phyloP scores from a whole-genome alignment of 2,113 vertebrate species.

The Symphodus melops region DNA sequence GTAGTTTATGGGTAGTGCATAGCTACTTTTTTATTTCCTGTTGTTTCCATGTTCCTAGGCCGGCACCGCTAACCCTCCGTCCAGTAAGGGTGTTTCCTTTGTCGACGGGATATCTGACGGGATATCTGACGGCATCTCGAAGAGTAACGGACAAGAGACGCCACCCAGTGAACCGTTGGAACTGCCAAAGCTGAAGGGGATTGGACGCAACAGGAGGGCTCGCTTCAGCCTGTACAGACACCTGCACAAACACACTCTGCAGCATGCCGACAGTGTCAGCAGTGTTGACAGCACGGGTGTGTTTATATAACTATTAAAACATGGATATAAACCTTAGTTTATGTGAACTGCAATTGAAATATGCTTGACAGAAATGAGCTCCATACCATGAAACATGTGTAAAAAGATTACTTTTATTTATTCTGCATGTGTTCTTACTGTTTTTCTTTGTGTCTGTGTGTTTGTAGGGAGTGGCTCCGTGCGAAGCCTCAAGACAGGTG shows the following conservation, averaged over 20 bases:
- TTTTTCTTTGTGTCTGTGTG: conserved; percentile 10
- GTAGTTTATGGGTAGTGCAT: too few relatives aligned
- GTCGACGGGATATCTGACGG: conserved; percentile 35
- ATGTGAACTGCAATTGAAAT: conserved; percentile 13
- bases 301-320: too few relatives aligned
- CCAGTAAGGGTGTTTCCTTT: conserved; percentile 38
- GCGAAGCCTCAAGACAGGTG: conserved; percentile 89
- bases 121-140: conserved; percentile 30
- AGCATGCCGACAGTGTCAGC: conserved; percentile 89
- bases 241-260: conserved; percentile 87
- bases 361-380: too few relatives aligned
- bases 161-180: conserved; percentile 72
- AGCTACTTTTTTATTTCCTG: neutral
- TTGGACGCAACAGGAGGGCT: conserved; percentile 85
- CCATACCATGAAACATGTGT: too few relatives aligned
- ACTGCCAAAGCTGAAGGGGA: conserved; percentile 88
- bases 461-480: conserved; percentile 87
- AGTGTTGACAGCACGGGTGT: conserved; percentile 87
- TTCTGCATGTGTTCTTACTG: neutral
- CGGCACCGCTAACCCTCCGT: conserved; percentile 22
- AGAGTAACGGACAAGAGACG: conserved; percentile 59
- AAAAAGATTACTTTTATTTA: too few relatives aligned
- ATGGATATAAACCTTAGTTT: neutral
- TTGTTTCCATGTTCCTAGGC: conserved; percentile 22
- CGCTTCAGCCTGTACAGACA: conserved; percentile 92